Conservation (phyloP, 1,140 invertebrate genomes). For the Philotrypesis tridentata region DNA sequence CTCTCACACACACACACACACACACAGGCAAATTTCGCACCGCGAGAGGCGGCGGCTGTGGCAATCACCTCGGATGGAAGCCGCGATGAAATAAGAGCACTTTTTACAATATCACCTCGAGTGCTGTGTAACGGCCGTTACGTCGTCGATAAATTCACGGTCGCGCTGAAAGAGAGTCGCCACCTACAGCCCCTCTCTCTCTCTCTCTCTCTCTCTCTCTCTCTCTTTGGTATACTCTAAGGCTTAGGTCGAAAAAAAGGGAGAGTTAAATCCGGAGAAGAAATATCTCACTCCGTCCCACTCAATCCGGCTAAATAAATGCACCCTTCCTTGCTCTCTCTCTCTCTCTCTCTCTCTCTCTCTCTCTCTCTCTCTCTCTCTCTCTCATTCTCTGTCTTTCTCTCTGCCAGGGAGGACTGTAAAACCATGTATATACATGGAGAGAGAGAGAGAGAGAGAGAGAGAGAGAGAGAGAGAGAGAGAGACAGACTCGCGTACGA, state of each 20-base stretch:
- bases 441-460: too few relatives aligned
- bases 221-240: neutral
- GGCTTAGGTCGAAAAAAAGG: neutral
- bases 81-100: neutral
- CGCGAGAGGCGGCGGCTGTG: too few relatives aligned
- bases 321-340: neutral
- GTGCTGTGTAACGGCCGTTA: neutral
- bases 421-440: neutral
- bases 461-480: too few relatives aligned
- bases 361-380: too few relatives aligned
- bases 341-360: too few relatives aligned
- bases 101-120: neutral
- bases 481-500: neutral
- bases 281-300: neutral
- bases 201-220: neutral
- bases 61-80: too few relatives aligned
- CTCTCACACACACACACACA: too few relatives aligned
- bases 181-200: neutral
- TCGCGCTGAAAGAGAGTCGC: neutral
- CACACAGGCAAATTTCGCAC: too few relatives aligned
- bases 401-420: neutral
- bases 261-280: neutral
- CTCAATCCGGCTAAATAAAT: neutral
- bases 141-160: conserved; percentile 6
- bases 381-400: too few relatives aligned